Percentiles rank a stretch among this genome's conserved stretches.
phyloP scores from a whole-genome alignment of 1,140 invertebrate genomes.

The Drosophila sp. region DNA sequence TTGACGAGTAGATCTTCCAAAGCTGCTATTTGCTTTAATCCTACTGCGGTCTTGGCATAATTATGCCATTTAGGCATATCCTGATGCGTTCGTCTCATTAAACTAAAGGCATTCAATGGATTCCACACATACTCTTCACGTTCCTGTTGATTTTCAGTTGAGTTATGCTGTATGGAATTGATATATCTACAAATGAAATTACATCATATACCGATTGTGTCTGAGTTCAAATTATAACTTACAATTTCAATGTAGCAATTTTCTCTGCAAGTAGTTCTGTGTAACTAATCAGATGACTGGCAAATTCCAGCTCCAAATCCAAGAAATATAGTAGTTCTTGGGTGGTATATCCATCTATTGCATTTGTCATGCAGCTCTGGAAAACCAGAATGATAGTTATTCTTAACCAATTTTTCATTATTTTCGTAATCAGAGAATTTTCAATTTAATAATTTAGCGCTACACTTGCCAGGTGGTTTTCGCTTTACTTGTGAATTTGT shows the following conservation, averaged over 20 bases:
- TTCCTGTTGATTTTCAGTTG: slow-evolving; percentile 88
- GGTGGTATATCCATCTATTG: not conserved
- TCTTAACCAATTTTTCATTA: not conserved
- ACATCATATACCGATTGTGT: no score
- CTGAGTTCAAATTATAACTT: not conserved
- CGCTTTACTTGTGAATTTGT: not conserved
- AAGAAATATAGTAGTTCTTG: not conserved
- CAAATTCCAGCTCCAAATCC: not conserved
- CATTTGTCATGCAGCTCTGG: not conserved
- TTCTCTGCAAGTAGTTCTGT: slow-evolving; percentile 37
- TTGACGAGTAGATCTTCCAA: slow-evolving; percentile 88
- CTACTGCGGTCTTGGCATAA: slow-evolving; percentile 23
- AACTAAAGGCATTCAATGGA: slow-evolving; percentile 56
- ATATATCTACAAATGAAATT: slow-evolving; percentile 27
- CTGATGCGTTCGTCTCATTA: slow-evolving; percentile 51
- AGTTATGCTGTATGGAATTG: slow-evolving; percentile 83
- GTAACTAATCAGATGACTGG: not conserved
- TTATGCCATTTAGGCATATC: slow-evolving; percentile 57
- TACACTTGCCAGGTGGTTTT: no score
- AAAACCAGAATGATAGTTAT: not conserved
- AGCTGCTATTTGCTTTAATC: slow-evolving; percentile 83
- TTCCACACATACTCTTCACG: slow-evolving; percentile 81
- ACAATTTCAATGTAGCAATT: slow-evolving; percentile 36
- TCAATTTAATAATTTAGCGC: not conserved
- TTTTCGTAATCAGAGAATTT: not conserved